phyloP scores from a whole-genome alignment of 2,888 invertebrate genomes.

The Lissonota sp. region DNA sequence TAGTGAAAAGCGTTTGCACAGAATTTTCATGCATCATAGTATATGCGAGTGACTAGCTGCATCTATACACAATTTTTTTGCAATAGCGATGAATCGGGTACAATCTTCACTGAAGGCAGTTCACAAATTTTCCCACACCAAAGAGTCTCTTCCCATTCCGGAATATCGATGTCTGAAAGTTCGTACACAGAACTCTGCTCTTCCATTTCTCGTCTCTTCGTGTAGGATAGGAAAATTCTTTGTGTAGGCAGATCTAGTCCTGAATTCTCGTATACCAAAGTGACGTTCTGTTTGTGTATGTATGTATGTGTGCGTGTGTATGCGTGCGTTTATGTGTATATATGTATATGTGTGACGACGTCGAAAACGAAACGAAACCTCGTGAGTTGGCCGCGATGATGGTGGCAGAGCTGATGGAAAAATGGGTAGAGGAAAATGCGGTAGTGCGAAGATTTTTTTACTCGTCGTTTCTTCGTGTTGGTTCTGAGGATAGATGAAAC shows the following conservation, averaged over 20 bases:
- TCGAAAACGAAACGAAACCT: too few relatives aligned
- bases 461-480: neutral
- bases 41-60: neutral
- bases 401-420: slow-evolving; percentile 5
- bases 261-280: neutral
- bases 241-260: neutral
- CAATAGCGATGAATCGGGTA: neutral
- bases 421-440: slow-evolving; percentile 8
- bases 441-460: slow-evolving; percentile 34
- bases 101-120: slow-evolving; percentile 5
- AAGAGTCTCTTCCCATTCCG: neutral
- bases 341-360: neutral
- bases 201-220: neutral
- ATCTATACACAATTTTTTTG: slow-evolving; percentile 6
- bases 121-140: slow-evolving; percentile 18
- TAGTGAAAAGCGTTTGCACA: neutral
- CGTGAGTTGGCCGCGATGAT: neutral
- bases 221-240: slow-evolving; percentile 14
- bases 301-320: neutral
- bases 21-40: neutral
- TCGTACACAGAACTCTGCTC: neutral
- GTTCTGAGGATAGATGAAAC: slow-evolving; percentile 41
- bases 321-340: neutral
- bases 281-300: neutral
- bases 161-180: slow-evolving; percentile 50